Evolutionary conservation across 2,113 vertebrate genomes (phyloP).

Genomic region (Microcebus tavaratra): DNA sequence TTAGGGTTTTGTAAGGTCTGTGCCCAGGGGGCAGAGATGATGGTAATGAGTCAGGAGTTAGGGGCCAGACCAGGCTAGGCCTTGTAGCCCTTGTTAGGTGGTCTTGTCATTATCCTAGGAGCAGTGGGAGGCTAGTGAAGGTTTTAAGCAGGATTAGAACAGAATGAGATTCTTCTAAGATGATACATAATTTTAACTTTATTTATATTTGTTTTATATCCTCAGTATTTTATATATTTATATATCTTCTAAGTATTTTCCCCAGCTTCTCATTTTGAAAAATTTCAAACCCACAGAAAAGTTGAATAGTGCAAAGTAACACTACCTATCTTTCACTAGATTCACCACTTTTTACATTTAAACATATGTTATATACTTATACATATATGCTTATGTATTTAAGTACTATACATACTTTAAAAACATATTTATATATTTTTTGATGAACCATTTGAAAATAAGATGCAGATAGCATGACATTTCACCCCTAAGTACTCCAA

Average conservation of each 20-base stretch:
- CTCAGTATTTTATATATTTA: background rate
- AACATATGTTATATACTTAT: background rate
- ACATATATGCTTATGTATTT: background rate
- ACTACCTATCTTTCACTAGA: background rate
- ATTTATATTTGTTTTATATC: background rate
- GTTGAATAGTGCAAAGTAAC: background rate
- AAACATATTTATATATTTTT: background rate
- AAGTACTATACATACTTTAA: background rate
- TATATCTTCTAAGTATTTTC: background rate
- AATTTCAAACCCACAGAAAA: background rate
- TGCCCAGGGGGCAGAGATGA: background rate
- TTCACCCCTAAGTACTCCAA: background rate
- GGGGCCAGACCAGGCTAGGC: background rate
- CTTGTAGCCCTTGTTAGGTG: background rate
- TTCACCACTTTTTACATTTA: background rate
- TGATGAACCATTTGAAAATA: background rate
- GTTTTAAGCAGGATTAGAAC: background rate
- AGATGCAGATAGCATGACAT: background rate
- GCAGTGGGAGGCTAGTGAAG: background rate
- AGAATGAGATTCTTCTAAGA: background rate
- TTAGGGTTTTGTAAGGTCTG: background rate
- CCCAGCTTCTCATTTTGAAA: slow-evolving; percentile 2
- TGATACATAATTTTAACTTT: background rate
- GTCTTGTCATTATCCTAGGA: background rate
- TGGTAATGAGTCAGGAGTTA: background rate